phyloP scores from a whole-genome alignment of 2,797 vertebrate species.

The Eulemur albifrons region DNA sequence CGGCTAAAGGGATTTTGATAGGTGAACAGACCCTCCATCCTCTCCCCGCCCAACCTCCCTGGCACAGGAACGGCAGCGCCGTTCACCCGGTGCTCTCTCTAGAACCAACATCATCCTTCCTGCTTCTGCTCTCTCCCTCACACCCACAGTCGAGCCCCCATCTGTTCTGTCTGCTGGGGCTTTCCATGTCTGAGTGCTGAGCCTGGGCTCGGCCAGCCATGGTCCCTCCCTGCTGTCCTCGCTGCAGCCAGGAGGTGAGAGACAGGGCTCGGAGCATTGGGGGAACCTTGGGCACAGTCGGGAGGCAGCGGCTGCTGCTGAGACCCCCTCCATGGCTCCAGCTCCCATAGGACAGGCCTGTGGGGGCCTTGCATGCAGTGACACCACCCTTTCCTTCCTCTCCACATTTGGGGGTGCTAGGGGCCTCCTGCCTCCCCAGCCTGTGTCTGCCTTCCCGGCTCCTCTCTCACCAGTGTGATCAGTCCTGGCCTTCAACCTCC shows the following conservation, averaged over 20 bases:
- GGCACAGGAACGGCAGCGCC: neutral
- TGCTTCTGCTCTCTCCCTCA: neutral
- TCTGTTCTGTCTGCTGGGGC: neutral
- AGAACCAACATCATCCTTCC: neutral
- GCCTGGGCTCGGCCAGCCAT: neutral
- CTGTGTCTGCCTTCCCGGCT: neutral
- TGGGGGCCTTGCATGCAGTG: no score
- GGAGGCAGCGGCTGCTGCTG: neutral
- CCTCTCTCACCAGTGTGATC: neutral
- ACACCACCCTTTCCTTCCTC: neutral
- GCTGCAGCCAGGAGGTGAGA: neutral
- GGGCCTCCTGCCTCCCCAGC: neutral
- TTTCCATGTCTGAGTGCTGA: neutral
- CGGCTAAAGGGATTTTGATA: neutral
- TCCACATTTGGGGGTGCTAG: neutral
- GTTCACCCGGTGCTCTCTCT: neutral
- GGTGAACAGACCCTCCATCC: no score
- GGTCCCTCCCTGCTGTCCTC: fast-evolving
- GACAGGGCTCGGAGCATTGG: neutral
- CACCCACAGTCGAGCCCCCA: no score
- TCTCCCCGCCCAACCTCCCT: neutral
- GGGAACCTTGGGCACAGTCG: neutral
- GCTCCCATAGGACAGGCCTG: neutral
- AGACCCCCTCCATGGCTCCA: neutral
- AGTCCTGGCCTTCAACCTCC: neutral